Base-by-base conservation (phyloP, 1,140 invertebrate species). In the Cylas formicarius region DNA sequence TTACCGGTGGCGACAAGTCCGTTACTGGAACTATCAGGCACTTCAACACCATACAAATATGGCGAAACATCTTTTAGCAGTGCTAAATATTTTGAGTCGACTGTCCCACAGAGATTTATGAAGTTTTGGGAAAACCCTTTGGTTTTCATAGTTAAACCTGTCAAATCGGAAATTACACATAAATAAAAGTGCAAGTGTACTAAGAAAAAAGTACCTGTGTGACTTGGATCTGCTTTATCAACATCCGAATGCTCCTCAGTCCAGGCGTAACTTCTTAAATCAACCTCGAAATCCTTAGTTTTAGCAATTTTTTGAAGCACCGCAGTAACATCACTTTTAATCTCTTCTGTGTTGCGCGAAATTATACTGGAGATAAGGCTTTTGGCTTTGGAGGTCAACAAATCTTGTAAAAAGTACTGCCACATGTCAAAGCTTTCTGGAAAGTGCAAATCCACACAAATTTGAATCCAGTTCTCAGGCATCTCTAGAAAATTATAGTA, bases 191-290 rank as follows among this genome's bases (percentile, higher is more conserved):
- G 8, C 8, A n/a, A 13, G 8, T 13, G 16, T 32, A 32, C 14
- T 32, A 32, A 8, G 14, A 11, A 11, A 48, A 62, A 66, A 16
- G 49, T 58, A 55, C 38, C 60, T 47, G 44, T 65, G 48, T 44
- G 67, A 57, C 60, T 66, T 3, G 69, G 67, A 20, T 76, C 60
- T 41, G 69, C 74, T 21, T 70, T 64, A 2, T 77, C 75, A 28
- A 82, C 66, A 55, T 84, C 81, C 1, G 58, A 60, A 4, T 61
- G 59, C 10, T 72, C 71, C 58, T 91, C 87, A 22, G 75, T 77
- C 89, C 89, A 92, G 2, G 86, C 74, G 48, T 81, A 86, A 74
- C 76, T 79, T 33, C 80, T 73, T n/a, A 86, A 68, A 64, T 86
- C 81, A 7, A 72, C 71, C 50, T 86, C 82, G 35, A 63, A 69